phyloP scores from a whole-genome alignment of 2,797 vertebrate genomes.

The Semotilus atromaculatus region DNA sequence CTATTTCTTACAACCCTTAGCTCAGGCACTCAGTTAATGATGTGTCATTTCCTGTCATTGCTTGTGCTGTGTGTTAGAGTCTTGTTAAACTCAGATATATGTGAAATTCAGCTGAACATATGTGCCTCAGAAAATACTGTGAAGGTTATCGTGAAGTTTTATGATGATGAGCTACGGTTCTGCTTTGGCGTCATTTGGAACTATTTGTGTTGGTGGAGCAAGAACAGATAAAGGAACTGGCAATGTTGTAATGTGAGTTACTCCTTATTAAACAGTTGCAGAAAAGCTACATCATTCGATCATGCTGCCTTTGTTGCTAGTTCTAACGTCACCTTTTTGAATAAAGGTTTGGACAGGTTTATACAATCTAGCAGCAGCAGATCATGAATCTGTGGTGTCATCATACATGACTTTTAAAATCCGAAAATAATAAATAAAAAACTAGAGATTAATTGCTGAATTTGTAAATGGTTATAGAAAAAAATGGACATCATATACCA shows the following conservation, averaged over 20 bases:
- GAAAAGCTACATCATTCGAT: neutral
- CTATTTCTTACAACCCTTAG: constrained; percentile 42
- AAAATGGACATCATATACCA: neutral
- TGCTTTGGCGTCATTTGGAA: neutral
- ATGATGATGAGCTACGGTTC: neutral
- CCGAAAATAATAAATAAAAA: neutral
- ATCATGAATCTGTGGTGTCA: neutral
- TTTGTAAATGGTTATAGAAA: neutral
- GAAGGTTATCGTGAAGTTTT: constrained; percentile 41
- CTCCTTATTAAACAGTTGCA: neutral
- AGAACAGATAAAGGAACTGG: neutral
- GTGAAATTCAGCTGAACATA: constrained; percentile 33
- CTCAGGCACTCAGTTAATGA: constrained; percentile 58
- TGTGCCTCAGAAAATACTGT: constrained; percentile 3
- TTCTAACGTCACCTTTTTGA: neutral
- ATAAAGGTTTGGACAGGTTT: too few species aligned
- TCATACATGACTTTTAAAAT: neutral
- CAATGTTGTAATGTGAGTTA: neutral
- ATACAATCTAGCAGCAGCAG: neutral
- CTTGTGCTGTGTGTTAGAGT: constrained; percentile 22
- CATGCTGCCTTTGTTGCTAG: neutral
- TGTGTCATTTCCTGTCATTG: constrained; percentile 61
- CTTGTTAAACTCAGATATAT: constrained; percentile 50
- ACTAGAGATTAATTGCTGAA: neutral
- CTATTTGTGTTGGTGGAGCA: neutral